phyloP scores from a whole-genome alignment of 2,113 vertebrate species.

The Amphilophus citrinellus region DNA sequence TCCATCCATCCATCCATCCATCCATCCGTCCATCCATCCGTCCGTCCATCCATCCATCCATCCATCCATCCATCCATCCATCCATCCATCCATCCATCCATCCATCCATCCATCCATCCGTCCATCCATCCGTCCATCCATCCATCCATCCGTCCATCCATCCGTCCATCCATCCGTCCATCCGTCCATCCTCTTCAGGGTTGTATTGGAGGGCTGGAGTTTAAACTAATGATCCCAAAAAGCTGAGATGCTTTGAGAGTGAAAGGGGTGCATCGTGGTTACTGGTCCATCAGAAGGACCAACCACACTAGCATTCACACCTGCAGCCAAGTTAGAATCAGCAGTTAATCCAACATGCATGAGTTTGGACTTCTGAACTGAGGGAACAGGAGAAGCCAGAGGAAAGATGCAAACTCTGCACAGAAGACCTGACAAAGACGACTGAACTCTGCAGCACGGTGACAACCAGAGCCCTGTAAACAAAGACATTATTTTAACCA shows the following conservation, averaged over 20 bases:
- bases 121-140: too few species aligned
- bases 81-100: too few species aligned
- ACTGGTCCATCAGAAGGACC: neutral
- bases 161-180: neutral
- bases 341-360: neutral
- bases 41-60: too few species aligned
- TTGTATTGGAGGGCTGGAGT: neutral
- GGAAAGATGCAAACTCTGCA: neutral
- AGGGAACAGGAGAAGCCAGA: neutral
- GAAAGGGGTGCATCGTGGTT: neutral
- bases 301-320: neutral
- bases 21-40: too few species aligned
- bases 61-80: too few species aligned
- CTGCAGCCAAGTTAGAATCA: neutral
- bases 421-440: neutral
- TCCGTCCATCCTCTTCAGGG: neutral
- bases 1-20: too few species aligned
- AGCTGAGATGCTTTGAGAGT: neutral
- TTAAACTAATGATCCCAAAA: neutral
- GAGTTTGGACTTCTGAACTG: neutral
- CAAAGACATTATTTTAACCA: neutral
- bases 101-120: too few species aligned
- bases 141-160: too few species aligned
- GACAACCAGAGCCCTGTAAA: fast-evolving
- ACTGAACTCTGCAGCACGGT: neutral